These are phyloP conservation scores for Xestia xanthographa DNA, from an alignment of 2,888 invertebrate species.

Conservation along the genomic window DNA sequence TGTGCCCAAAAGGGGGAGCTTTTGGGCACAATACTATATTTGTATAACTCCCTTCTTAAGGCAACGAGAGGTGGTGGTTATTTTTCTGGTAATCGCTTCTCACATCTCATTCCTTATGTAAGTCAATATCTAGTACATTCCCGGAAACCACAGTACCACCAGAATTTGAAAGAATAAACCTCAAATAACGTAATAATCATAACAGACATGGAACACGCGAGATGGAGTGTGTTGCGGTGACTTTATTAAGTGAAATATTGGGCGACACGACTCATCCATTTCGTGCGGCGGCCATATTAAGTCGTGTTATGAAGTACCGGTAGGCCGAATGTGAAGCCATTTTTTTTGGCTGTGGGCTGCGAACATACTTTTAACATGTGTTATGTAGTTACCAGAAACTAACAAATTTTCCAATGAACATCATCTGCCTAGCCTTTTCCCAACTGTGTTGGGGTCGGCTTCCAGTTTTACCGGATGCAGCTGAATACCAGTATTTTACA, in stretches of 20 bases:
- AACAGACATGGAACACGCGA: slow-evolving; percentile 26
- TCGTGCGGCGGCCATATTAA: slow-evolving; percentile 26
- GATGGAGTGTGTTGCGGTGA: slow-evolving; percentile 1
- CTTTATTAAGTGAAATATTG: slow-evolving; percentile 43
- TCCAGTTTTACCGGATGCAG: no score
- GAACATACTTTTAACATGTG: slow-evolving; percentile 1
- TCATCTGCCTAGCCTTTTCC: no score
- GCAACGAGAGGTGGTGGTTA: background rate
- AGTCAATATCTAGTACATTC: background rate
- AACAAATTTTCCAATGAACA: no score
- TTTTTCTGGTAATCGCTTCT: background rate
- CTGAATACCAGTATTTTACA: no score
- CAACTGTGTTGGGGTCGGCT: no score
- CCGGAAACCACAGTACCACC: background rate
- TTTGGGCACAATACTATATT: no score
- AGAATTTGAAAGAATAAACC: slow-evolving; percentile 7
- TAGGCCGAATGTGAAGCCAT: slow-evolving; percentile 17
- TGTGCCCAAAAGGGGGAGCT: background rate
- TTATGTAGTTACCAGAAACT: no score
- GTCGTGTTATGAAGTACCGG: slow-evolving; percentile 8
- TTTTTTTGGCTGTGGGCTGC: background rate
- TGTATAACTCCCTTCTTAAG: no score
- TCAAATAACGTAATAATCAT: slow-evolving; percentile 1
- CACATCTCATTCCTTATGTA: background rate
- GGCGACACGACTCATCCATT: slow-evolving; percentile 51